A percentile compares a stretch with the other conserved stretches of the same genome.
phyloP scores from a whole-genome alignment of 2,888 invertebrate genomes.

The Ormyrus pomaceus region DNA sequence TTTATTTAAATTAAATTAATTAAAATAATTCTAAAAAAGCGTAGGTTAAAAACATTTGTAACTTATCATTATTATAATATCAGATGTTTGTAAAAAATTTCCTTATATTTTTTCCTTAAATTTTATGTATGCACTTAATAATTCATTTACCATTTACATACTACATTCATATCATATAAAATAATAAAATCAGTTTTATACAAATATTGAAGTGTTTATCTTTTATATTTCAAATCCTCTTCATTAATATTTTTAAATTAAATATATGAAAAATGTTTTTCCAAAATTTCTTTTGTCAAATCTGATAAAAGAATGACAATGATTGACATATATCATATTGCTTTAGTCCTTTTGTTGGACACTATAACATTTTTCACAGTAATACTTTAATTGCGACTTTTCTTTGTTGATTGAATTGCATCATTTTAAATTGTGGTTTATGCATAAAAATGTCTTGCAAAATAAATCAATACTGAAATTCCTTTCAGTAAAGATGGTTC shows the following conservation, averaged over 20 bases:
- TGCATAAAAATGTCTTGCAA: slow-evolving; percentile 9
- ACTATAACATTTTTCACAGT: slow-evolving; percentile 27
- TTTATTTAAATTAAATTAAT: slow-evolving; percentile 11
- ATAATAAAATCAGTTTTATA: slow-evolving; percentile 54
- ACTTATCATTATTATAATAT: slow-evolving; percentile 10
- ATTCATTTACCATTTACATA: slow-evolving; percentile 30
- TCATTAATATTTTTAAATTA: slow-evolving; percentile 10
- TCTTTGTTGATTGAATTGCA: slow-evolving; percentile 1
- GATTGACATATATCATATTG: slow-evolving; percentile 40
- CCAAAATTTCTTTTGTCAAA: background rate
- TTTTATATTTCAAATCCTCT: slow-evolving; percentile 39
- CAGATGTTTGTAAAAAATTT: slow-evolving; percentile 30
- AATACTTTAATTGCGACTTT: slow-evolving; percentile 27
- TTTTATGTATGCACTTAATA: slow-evolving; percentile 12
- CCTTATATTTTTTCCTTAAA: slow-evolving; percentile 11
- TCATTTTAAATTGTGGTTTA: slow-evolving; percentile 12
- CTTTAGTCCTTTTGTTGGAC: slow-evolving; percentile 29
- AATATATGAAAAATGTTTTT: background rate
- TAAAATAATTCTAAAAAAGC: slow-evolving; percentile 3
- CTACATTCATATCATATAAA: slow-evolving; percentile 32
- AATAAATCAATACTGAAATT: slow-evolving; percentile 10
- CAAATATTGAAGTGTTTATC: slow-evolving; percentile 40
- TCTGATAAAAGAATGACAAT: slow-evolving; percentile 37
- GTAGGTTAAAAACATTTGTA: slow-evolving; percentile 14
- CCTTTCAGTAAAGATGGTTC: slow-evolving; percentile 19